Evolutionary conservation across 2,888 invertebrate genomes (phyloP).

Genomic region (Apeira syringaria): DNA sequence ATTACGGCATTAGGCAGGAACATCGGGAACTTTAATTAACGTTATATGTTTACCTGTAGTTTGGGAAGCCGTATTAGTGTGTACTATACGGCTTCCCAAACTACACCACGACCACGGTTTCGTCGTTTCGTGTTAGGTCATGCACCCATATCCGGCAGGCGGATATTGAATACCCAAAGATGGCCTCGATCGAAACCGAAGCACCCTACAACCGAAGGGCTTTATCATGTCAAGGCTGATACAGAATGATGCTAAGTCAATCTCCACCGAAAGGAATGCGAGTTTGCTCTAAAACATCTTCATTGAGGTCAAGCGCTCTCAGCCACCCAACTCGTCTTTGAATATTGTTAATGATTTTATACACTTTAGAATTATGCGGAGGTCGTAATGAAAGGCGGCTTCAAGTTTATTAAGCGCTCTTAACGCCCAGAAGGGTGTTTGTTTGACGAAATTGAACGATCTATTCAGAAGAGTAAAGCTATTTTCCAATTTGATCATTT

Average conservation of each 20-base stretch:
- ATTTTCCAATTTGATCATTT: slow-evolving; percentile 3
- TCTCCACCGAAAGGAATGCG: slow-evolving; percentile 48
- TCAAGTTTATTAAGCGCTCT: slow-evolving; percentile 24
- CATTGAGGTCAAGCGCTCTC: slow-evolving; percentile 47
- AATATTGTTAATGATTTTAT: slow-evolving; percentile 29
- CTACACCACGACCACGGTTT: too few species aligned
- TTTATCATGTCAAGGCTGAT: slow-evolving; percentile 46
- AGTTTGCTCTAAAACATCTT: slow-evolving; percentile 47
- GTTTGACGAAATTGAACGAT: slow-evolving; percentile 2
- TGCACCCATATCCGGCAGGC: slow-evolving; percentile 43
- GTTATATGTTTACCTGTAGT: slow-evolving; percentile 35
- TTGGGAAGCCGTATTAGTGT: too few species aligned
- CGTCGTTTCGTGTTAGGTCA: slow-evolving; percentile 28
- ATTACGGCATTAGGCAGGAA: slow-evolving; percentile 22
- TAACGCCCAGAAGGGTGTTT: slow-evolving; percentile 6
- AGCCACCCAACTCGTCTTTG: slow-evolving; percentile 27
- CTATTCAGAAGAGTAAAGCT: background rate
- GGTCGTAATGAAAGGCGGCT: slow-evolving; percentile 14
- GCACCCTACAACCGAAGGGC: slow-evolving; percentile 57
- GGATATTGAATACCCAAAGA: slow-evolving; percentile 52
- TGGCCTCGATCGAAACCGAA: slow-evolving; percentile 55
- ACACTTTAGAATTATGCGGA: slow-evolving; percentile 25
- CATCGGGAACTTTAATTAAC: slow-evolving; percentile 41
- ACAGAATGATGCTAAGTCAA: slow-evolving; percentile 39
- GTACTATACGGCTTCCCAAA: too few species aligned